A percentile compares a stretch with the other conserved stretches of the same genome.
These are phyloP conservation scores for Drosophila prolongata DNA, from an alignment of 2,888 invertebrate genomes.

Conservation along the genomic window DNA sequence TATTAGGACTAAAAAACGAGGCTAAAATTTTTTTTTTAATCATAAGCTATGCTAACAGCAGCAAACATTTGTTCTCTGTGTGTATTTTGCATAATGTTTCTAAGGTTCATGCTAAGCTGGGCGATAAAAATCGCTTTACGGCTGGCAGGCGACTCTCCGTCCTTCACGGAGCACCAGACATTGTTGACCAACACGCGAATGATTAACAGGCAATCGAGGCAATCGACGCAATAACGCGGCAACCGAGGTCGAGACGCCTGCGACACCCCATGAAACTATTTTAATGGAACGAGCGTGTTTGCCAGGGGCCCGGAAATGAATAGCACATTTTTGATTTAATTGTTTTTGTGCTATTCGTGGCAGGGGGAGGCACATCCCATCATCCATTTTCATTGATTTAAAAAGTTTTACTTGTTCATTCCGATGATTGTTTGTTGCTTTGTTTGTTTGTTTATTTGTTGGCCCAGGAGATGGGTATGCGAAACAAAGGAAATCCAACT, in stretches of 20 bases:
- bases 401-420: slow-evolving; percentile 2
- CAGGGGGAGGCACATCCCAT: background rate
- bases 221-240: slow-evolving; percentile 37
- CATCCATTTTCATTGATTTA: slow-evolving; percentile 1
- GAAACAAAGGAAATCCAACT: background rate
- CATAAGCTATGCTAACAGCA: no score
- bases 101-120: slow-evolving; percentile 32
- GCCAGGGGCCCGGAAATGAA: slow-evolving; percentile 8
- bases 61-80: no score
- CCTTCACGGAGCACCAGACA: slow-evolving; percentile 4
- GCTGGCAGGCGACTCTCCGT: slow-evolving; percentile 1
- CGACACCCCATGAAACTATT: slow-evolving; percentile 17
- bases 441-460: slow-evolving; percentile 2
- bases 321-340: slow-evolving; percentile 31
- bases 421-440: background rate
- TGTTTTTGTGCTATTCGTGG: slow-evolving; percentile 4
- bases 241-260: background rate
- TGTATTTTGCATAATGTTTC: slow-evolving; percentile 23
- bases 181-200: slow-evolving; percentile 57
- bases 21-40: no score
- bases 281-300: slow-evolving; percentile 7
- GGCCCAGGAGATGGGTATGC: background rate
- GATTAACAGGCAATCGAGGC: slow-evolving; percentile 66
- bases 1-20: no score
- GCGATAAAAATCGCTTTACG: slow-evolving; percentile 54